Conservation (phyloP, 2,888 invertebrate genomes). For the Megamerina dolium region DNA sequence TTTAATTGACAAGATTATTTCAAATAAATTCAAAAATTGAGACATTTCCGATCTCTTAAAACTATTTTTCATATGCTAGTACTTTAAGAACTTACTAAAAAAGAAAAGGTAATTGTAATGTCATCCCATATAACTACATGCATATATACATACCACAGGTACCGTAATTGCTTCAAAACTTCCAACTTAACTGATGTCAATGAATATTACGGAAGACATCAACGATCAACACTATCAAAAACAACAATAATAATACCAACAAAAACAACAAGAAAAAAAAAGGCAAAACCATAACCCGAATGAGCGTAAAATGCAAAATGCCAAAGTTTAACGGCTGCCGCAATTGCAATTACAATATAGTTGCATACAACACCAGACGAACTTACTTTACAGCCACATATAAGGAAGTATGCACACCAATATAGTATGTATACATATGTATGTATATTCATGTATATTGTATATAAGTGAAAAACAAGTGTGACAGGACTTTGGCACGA, state of each 20-base stretch:
- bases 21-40: too few species aligned
- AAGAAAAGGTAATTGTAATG: too few species aligned
- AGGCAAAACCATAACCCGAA: not conserved
- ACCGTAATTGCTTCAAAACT: too few species aligned
- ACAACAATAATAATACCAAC: constrained; percentile 1
- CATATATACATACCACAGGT: too few species aligned
- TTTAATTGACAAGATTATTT: too few species aligned
- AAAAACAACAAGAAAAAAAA: constrained; percentile 1
- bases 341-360: constrained; percentile 12
- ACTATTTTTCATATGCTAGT: too few species aligned
- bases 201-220: constrained; percentile 6
- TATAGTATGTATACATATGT: not conserved
- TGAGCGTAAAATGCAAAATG: constrained; percentile 9
- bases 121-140: too few species aligned
- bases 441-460: not conserved
- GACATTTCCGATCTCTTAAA: too few species aligned
- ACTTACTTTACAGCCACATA: not conserved
- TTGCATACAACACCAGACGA: too few species aligned
- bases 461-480: not conserved
- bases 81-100: too few species aligned
- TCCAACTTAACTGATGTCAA: constrained; percentile 1
- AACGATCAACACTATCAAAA: constrained; percentile 2
- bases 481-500: constrained; percentile 4
- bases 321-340: constrained; percentile 13
- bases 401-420: not conserved